Base-by-base conservation (phyloP, 2,888 invertebrate species). In the Heliconius erato region DNA sequence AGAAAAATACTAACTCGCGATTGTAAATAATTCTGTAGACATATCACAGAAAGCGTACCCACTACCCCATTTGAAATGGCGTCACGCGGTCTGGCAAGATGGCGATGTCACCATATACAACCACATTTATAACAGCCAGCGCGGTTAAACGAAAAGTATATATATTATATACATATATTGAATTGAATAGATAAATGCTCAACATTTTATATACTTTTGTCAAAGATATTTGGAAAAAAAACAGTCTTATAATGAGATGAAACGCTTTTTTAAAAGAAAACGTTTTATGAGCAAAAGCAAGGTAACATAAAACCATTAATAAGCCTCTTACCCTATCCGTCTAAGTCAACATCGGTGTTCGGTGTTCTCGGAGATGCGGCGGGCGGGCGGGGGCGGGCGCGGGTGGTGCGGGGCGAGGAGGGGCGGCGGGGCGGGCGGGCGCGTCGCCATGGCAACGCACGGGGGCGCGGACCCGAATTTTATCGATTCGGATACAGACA, bases 321-420 rank as follows among this genome's bases (percentile, higher is more conserved):
- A 95, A 95, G 94, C 95, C 95, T 95, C 95, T 95, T 96, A 95
- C 95, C 94, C 95, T 94, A 95, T 95, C 94, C 95, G 94, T 96
- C 95, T 95, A 94, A 95, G 95, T 95, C 95, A 95, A 95, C 95
- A 95, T 94, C 93, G 94, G 92, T 94, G 95, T 93, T 94, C 93
- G 94, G 92, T 94, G 95, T 93, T 92, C 92, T 92, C 90, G 85
- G 94, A 93, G 94, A 92, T 91, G 92, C 89, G 91, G 90, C 84
- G 91, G 85, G 91, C 12, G 88, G 85, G 88, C 84, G 63, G 9
- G 81, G 80, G 49, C 85, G 89, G 9, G 35, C 90, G 89, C 84
- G 91, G 85, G 91, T 11, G 88, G 88, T 83, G 63, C 1, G 81
- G 80, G 49, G 85, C 1, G 11, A 9, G 89, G 65, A 0, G 86